Percentiles rank a stretch among this genome's conserved stretches.
Evolutionary conservation across 2,888 invertebrate genomes (phyloP).

Genomic region (Macrophya annulata): DNA sequence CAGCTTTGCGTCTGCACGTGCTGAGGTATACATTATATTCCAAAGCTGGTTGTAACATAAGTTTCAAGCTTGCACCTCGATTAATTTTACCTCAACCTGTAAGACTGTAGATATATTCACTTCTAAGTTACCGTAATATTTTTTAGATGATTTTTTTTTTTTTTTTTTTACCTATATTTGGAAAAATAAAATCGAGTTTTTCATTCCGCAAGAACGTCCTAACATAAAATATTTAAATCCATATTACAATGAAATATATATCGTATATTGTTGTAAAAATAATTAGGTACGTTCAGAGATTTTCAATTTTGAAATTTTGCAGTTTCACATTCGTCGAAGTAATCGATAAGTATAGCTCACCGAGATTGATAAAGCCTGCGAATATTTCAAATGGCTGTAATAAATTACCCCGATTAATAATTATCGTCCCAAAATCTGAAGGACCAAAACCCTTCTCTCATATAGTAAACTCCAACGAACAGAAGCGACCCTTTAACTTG

Average conservation of each 20-base stretch:
- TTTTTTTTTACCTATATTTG: too few species aligned
- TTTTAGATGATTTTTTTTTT: too few species aligned
- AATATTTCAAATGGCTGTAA: not conserved
- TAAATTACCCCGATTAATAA: slow-evolving; percentile 8
- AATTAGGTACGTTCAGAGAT: too few species aligned
- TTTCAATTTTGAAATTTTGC: not conserved
- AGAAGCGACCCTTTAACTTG: slow-evolving; percentile 45
- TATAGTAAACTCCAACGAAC: not conserved
- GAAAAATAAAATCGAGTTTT: too few species aligned
- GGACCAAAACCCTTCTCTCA: not conserved
- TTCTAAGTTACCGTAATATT: too few species aligned
- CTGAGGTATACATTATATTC: slow-evolving; percentile 17
- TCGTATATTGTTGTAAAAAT: too few species aligned
- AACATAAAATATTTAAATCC: too few species aligned
- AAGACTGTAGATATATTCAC: not conserved
- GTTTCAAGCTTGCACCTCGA: not conserved
- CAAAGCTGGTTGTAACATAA: not conserved
- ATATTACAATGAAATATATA: too few species aligned
- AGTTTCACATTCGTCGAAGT: not conserved
- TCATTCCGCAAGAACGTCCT: too few species aligned
- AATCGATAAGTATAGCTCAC: not conserved
- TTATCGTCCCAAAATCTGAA: not conserved
- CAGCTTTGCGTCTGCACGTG: slow-evolving; percentile 31
- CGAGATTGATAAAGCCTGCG: not conserved
- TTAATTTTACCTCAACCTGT: not conserved